These are phyloP conservation scores for Cichlasoma orientale DNA, from an alignment of 2,797 vertebrate genomes.

Conservation along the genomic window DNA sequence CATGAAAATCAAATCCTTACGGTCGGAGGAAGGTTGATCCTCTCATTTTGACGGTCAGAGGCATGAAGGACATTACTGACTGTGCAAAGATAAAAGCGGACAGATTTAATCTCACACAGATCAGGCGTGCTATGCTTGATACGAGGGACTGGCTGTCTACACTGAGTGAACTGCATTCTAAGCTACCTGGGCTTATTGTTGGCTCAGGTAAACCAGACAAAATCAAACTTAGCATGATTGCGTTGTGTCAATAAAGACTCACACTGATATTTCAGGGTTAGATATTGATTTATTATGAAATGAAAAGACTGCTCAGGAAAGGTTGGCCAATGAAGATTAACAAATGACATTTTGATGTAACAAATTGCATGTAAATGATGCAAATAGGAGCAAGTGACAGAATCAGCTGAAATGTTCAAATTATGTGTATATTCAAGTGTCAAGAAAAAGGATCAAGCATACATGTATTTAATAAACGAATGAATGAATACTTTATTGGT, in stretches of 20 bases:
- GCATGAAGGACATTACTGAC: conserved; percentile 23
- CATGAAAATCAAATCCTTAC: conserved; percentile 38
- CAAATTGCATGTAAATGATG: neutral
- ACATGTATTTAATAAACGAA: no score
- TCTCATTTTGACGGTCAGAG: conserved; percentile 8
- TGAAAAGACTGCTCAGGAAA: neutral
- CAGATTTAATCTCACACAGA: conserved; percentile 24
- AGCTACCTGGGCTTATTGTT: neutral
- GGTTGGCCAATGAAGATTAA: neutral
- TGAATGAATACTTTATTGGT: no score
- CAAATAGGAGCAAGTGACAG: no score
- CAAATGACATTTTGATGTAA: neutral
- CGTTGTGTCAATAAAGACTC: neutral
- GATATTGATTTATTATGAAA: neutral
- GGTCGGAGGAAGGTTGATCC: neutral
- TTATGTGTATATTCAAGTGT: neutral
- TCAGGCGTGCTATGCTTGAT: conserved; percentile 5
- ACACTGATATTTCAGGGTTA: neutral
- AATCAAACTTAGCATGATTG: no score
- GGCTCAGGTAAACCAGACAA: no score
- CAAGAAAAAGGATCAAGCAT: neutral
- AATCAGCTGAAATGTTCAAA: neutral
- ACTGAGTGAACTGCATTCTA: neutral
- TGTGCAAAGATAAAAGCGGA: conserved; percentile 46
- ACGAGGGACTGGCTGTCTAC: conserved; percentile 12